Conservation (phyloP, 2,113 vertebrate genomes). For the Canis aureus region DNA sequence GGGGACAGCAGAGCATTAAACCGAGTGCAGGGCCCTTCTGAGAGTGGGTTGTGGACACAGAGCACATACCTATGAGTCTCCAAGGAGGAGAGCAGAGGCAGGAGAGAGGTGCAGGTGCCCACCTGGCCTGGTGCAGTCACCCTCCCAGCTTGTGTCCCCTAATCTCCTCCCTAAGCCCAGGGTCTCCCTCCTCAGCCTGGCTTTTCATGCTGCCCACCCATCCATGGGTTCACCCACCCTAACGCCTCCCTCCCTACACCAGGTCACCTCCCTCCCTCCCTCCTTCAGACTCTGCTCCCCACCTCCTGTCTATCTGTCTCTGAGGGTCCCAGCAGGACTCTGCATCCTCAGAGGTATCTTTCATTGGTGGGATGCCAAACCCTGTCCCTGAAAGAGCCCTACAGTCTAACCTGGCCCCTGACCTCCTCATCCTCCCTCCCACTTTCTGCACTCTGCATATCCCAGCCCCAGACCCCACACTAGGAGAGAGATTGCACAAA, state of each 20-base stretch:
- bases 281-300: background rate
- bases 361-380: background rate
- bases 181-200: background rate
- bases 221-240: too few species aligned
- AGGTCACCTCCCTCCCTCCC: background rate
- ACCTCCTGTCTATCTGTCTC: background rate
- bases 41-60: background rate
- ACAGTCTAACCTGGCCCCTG: accelerated
- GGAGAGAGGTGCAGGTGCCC: background rate
- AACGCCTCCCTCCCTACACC: accelerated
- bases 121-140: background rate
- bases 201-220: background rate
- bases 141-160: background rate
- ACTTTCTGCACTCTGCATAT: background rate
- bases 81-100: too few species aligned
- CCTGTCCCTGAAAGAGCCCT: background rate
- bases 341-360: background rate
- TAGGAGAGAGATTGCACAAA: background rate
- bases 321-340: background rate
- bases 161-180: background rate
- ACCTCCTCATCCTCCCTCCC: too few species aligned
- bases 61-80: background rate
- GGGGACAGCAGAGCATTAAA: background rate
- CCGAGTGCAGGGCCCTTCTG: background rate
- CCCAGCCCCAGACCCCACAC: background rate